A percentile compares a stretch with the other conserved stretches of the same genome.
Evolutionary conservation across 2,797 vertebrate genomes (phyloP).

Genomic region (Nyctibius grandis): DNA sequence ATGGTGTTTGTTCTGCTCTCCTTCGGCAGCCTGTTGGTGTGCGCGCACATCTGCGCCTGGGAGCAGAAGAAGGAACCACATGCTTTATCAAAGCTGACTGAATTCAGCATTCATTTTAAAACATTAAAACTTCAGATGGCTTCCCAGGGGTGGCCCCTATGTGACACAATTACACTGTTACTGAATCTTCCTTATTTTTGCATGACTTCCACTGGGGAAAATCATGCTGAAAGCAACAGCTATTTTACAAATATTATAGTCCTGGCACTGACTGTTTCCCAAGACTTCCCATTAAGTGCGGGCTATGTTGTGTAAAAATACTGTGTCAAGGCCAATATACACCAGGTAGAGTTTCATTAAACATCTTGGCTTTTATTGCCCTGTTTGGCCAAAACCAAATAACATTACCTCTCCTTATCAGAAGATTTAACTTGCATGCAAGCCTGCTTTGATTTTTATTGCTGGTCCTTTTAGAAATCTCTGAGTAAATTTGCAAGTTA

Average conservation of each 20-base stretch:
- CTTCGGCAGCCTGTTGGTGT: conserved; percentile 3
- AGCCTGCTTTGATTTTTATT: conserved; percentile 23
- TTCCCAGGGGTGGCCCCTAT: conserved; percentile 26
- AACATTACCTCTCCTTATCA: conserved; percentile 1
- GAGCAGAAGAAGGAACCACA: neutral
- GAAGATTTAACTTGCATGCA: conserved; percentile 1
- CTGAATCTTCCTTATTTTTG: conserved; percentile 49
- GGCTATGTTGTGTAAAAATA: conserved; percentile 39
- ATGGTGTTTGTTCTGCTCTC: conserved; percentile 20
- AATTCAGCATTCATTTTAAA: conserved; percentile 44
- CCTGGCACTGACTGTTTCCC: conserved; percentile 28
- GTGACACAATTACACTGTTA: conserved; percentile 40
- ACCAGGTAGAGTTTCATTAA: conserved; percentile 40
- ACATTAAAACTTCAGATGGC: neutral
- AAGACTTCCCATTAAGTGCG: conserved; percentile 50
- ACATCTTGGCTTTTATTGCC: conserved; percentile 21
- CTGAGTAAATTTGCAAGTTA: neutral
- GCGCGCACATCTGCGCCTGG: neutral
- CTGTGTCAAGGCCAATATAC: conserved; percentile 21
- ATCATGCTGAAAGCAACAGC: conserved; percentile 18
- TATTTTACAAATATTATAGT: conserved; percentile 43
- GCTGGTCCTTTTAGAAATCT: neutral
- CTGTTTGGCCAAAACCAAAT: conserved; percentile 39
- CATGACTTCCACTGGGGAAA: conserved; percentile 33
- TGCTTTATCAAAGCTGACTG: conserved; percentile 9